Conservation (phyloP, 2,113 vertebrate species). For the Nesoenas mayeri region DNA sequence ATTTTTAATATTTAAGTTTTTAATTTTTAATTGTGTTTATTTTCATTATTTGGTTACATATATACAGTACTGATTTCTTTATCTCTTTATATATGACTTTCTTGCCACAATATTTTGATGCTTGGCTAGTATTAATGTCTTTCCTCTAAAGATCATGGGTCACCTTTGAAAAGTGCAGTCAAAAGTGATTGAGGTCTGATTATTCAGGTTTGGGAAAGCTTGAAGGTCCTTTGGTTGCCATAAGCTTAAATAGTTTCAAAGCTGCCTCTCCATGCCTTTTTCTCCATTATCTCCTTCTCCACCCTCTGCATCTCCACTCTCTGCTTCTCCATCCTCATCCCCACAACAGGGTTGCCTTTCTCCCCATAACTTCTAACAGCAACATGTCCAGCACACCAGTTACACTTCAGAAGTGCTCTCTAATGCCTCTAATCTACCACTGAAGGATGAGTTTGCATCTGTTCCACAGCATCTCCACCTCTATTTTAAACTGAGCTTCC, state of each 20-base stretch:
- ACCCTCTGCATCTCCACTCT: not conserved
- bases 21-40: not conserved
- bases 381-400: not conserved
- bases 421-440: not conserved
- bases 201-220: not conserved
- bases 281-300: not conserved
- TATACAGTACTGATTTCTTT: not conserved
- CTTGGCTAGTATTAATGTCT: not conserved
- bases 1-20: too few species aligned
- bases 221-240: not conserved
- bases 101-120: not conserved
- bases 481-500: constrained; percentile 41
- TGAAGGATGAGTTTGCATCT: not conserved
- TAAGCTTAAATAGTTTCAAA: not conserved
- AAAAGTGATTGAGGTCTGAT: not conserved
- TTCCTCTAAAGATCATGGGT: not conserved
- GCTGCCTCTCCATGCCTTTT: not conserved
- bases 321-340: not conserved
- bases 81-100: not conserved
- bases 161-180: not conserved
- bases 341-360: not conserved
- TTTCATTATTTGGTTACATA: not conserved
- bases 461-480: constrained; percentile 4
- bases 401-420: not conserved
- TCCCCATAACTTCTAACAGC: not conserved